Evolutionary conservation across 2,113 vertebrate species (phyloP).

Genomic region (Heterocephalus glaber): DNA sequence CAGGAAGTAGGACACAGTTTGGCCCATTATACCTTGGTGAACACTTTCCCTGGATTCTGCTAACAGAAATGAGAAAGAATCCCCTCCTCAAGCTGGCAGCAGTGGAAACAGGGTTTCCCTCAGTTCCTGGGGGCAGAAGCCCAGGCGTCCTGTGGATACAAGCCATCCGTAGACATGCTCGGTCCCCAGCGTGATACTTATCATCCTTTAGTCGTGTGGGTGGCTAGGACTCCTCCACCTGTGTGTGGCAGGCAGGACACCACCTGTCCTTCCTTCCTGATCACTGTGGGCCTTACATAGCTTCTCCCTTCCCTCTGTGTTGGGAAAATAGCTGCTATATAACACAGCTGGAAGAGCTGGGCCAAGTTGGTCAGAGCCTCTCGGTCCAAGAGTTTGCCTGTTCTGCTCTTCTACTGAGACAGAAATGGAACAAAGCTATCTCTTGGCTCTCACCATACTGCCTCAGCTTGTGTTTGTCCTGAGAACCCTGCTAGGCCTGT

Average conservation of each 20-base stretch:
- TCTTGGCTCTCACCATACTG: background rate
- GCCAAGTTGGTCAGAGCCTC: background rate
- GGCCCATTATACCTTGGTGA: background rate
- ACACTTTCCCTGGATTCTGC: background rate
- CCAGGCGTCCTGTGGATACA: background rate
- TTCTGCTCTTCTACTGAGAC: background rate
- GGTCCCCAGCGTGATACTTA: fast-evolving
- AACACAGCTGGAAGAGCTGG: no score
- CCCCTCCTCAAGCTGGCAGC: background rate
- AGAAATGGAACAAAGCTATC: background rate
- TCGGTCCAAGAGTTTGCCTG: background rate
- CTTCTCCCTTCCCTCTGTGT: background rate
- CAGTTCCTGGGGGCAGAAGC: background rate
- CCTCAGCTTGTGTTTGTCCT: background rate
- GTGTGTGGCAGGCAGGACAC: background rate
- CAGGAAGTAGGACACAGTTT: background rate
- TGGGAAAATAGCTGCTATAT: background rate
- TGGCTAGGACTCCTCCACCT: no score
- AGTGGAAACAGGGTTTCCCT: background rate
- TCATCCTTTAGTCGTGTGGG: background rate
- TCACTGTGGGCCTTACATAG: no score
- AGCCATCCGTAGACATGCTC: background rate
- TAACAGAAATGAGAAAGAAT: background rate
- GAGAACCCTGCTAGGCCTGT: background rate
- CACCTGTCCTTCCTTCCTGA: background rate